A percentile compares a stretch with the other conserved stretches of the same genome.
These are phyloP conservation scores for Oncorhynchus clarkii DNA, from an alignment of 2,113 vertebrate species.

Conservation along the genomic window DNA sequence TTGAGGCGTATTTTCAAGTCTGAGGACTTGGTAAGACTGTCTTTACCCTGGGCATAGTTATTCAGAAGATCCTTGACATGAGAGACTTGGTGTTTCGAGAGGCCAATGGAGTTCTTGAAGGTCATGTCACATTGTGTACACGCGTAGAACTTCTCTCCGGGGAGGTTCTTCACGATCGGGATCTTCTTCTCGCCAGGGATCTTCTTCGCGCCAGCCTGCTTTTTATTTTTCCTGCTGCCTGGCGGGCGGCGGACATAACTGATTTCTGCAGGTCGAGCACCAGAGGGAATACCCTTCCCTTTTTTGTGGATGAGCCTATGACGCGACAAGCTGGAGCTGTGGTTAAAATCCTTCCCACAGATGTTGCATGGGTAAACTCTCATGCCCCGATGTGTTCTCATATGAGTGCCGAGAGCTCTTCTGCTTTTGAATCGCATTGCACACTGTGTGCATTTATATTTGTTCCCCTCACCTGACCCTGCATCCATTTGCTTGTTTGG, in stretches of 20 bases:
- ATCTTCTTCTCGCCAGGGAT: constrained; percentile 19
- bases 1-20: constrained; percentile 78
- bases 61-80: constrained; percentile 76
- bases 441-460: constrained; percentile 63
- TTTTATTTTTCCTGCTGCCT: constrained; percentile 55
- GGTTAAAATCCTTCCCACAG: constrained; percentile 79
- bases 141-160: constrained; percentile 63
- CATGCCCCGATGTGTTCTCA: constrained; percentile 67
- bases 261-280: constrained; percentile 25
- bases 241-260: constrained; percentile 37
- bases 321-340: constrained; percentile 75
- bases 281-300: constrained; percentile 46
- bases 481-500: constrained; percentile 43
- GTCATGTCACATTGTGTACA: constrained; percentile 76
- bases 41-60: constrained; percentile 70
- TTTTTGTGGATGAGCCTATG: constrained; percentile 77
- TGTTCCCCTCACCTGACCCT: constrained; percentile 43
- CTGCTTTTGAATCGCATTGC: constrained; percentile 70
- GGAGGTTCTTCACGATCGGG: background rate
- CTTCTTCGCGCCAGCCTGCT: constrained; percentile 27
- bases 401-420: constrained; percentile 67
- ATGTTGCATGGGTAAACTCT: constrained; percentile 71
- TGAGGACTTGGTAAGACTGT: constrained; percentile 69
- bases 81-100: constrained; percentile 75
- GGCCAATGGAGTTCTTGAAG: constrained; percentile 69